These are phyloP conservation scores for Hemiscyllium ocellatum DNA, from an alignment of 2,113 vertebrate species.

Conservation along the genomic window DNA sequence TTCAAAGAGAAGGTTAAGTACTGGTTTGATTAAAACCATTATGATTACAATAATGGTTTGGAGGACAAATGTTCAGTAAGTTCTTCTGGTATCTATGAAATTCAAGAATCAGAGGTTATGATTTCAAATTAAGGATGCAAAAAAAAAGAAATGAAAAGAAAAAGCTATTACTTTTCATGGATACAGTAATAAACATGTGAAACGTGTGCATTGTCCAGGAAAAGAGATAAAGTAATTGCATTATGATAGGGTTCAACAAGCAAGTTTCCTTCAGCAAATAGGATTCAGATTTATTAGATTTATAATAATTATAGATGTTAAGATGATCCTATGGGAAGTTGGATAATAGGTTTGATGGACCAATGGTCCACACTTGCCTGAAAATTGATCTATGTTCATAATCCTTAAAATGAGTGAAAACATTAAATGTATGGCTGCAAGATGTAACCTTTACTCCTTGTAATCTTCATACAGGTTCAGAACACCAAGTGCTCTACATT, in stretches of 20 bases:
- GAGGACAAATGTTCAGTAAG: background rate
- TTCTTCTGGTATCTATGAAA: background rate
- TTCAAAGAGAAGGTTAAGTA: background rate
- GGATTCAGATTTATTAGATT: conserved; percentile 1
- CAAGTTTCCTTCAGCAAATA: background rate
- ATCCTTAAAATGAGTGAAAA: background rate
- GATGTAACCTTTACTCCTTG: conserved; percentile 23
- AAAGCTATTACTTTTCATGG: background rate
- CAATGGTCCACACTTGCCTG: background rate
- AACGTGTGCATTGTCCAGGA: background rate
- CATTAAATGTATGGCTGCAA: background rate
- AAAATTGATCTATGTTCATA: background rate
- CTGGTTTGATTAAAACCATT: background rate
- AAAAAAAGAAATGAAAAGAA: background rate
- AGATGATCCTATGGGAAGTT: background rate
- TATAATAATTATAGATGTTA: background rate
- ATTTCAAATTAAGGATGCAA: background rate
- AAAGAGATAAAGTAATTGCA: background rate
- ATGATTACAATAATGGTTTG: background rate
- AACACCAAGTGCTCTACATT: conserved; percentile 97
- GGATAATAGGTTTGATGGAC: background rate
- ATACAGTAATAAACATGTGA: background rate
- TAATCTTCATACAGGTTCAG: conserved; percentile 72
- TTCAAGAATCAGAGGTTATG: background rate
- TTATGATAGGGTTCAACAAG: background rate